phyloP scores from a whole-genome alignment of 2,797 vertebrate genomes.

The Phyllotis vaccarum region DNA sequence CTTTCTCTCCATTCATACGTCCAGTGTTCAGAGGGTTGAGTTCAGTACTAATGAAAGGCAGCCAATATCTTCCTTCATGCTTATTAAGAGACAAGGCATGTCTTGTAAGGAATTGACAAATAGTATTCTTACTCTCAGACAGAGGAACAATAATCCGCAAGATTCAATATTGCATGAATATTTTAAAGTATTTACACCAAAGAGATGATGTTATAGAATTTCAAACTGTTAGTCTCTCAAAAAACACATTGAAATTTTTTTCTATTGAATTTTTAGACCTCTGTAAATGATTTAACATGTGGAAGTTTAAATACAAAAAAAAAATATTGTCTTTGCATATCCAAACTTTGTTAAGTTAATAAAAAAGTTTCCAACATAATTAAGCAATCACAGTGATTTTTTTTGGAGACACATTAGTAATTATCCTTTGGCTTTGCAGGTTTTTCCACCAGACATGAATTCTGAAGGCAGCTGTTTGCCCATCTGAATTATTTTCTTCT shows the following conservation, averaged over 20 bases:
- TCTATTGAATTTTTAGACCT: conserved; percentile 71
- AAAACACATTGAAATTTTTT: conserved; percentile 78
- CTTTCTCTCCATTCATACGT: conserved; percentile 80
- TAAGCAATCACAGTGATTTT: conserved; percentile 10
- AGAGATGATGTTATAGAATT: conserved; percentile 67
- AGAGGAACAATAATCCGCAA: background rate
- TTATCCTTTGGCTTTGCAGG: background rate
- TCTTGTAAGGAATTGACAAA: conserved; percentile 67
- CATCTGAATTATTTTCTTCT: background rate
- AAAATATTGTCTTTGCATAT: conserved; percentile 64
- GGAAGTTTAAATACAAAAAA: conserved; percentile 75
- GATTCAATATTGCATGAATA: conserved; percentile 43
- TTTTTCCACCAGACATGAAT: background rate
- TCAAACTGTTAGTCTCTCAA: conserved; percentile 83
- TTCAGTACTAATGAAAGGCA: conserved; percentile 82
- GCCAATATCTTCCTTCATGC: conserved; percentile 80
- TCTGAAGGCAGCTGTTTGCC: background rate
- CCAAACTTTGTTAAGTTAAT: conserved; percentile 70
- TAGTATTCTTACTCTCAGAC: conserved; percentile 77
- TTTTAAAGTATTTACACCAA: conserved; percentile 79
- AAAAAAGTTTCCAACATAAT: background rate
- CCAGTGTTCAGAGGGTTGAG: conserved; percentile 63
- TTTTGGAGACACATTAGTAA: background rate
- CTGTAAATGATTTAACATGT: conserved; percentile 76
- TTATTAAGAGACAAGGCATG: conserved; percentile 67